These are phyloP conservation scores for Stigmatopora nigra DNA, from an alignment of 2,113 vertebrate genomes.

Conservation along the genomic window DNA sequence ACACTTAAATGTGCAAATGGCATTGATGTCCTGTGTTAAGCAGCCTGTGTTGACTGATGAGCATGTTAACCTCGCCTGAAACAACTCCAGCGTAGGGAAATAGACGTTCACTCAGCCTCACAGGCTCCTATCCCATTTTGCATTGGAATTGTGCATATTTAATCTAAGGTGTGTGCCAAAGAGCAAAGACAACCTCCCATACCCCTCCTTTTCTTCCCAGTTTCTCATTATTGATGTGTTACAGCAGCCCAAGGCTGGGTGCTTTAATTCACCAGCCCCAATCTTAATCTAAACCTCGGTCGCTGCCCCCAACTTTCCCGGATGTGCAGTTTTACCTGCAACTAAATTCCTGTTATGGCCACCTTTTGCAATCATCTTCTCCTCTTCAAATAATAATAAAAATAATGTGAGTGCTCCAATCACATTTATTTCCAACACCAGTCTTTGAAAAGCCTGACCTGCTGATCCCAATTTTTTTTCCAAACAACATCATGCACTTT, in stretches of 20 bases:
- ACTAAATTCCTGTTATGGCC: constrained; percentile 36
- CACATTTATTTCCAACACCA: not conserved
- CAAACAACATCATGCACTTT: too few relatives aligned
- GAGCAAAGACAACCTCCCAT: constrained; percentile 45
- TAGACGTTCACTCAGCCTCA: constrained; percentile 54
- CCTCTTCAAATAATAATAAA: not conserved
- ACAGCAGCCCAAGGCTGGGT: constrained; percentile 56
- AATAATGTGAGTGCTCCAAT: not conserved
- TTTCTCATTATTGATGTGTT: constrained; percentile 68
- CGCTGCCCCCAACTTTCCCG: constrained; percentile 46
- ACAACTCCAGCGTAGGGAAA: constrained; percentile 62
- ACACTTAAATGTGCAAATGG: constrained; percentile 69
- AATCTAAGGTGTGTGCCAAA: constrained; percentile 62
- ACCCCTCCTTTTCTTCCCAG: constrained; percentile 31
- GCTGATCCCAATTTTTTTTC: too few relatives aligned
- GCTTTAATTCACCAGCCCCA: constrained; percentile 59
- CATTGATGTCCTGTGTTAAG: constrained; percentile 64
- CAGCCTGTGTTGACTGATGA: constrained; percentile 69
- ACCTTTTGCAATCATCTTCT: constrained; percentile 18
- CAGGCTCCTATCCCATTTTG: constrained; percentile 55
- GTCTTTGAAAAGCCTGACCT: too few relatives aligned
- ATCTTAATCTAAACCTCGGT: constrained; percentile 60
- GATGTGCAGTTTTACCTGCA: constrained; percentile 35
- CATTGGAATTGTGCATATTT: constrained; percentile 72
- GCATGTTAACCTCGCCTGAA: constrained; percentile 70